Evolutionary conservation across 2,888 invertebrate genomes (phyloP), one percentile per base, ranked within the genome.

Genomic region (Trichopoda pennipes): DNA sequence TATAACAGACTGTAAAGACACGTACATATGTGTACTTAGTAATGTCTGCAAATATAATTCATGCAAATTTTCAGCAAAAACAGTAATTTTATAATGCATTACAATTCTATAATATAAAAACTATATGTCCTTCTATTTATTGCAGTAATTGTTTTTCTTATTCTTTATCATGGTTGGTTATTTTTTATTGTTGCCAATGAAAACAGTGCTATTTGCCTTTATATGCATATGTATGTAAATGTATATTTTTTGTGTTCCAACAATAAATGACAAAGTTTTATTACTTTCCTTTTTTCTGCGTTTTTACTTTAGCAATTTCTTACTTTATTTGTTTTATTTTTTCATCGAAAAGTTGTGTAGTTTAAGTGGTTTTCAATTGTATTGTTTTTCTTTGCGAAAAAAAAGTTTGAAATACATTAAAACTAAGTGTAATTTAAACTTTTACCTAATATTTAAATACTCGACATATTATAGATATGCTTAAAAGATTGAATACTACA

Each of bases 361-460:
- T 72, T 77, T 73, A 81, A 76, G 56, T 76, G 68, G 61, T 68
- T 55, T 51, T n/a, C 44, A 61, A 72, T 81, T 76, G 61, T 68
- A n/a, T 56, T 68, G 21, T 53, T 38, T 8, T 53, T 44, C 9
- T 35, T 17, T 35, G 21, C n/a, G 38, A 28, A 16, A 7, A n/a
- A 47, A 32, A 55, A 47, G 16, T 19, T 68, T 47, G 8, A 55
- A 55, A 35, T 35, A 32, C 35, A 72, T 63, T 72, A 64, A 72
- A 64, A 72, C 72, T 56, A 58, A 51, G 38, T 56, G 47, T 16
- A 78, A 64, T 72, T 78, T 78, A 38, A 78, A 78, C 38, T 72
- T 49, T 60, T 56, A 1, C 61, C 14, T 53, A 17, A 63, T n/a
- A 74, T 60, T 68, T 68, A 53, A 35, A 60, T 32, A 47, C 21